These are phyloP conservation scores for Crotalus tigris DNA, from an alignment of 2,113 vertebrate genomes.

Conservation along the genomic window DNA sequence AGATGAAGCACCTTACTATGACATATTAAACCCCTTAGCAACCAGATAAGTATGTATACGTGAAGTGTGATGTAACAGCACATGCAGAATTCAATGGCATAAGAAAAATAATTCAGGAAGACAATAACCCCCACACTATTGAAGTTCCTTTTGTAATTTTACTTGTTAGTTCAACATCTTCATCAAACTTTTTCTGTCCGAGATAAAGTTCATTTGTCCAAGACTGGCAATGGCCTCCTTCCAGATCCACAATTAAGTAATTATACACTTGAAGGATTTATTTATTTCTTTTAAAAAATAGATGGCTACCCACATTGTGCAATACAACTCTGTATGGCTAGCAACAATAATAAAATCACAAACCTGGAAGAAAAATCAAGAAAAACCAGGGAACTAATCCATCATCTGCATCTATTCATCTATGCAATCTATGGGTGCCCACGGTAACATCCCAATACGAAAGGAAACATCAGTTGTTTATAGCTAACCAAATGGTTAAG, in stretches of 20 bases:
- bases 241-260: neutral
- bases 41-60: neutral
- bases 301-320: neutral
- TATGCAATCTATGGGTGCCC: neutral
- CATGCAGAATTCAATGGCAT: neutral
- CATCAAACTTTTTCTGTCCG: neutral
- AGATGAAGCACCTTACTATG: slow-evolving; percentile 6
- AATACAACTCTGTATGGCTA: neutral
- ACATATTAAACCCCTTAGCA: slow-evolving; percentile 8
- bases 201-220: neutral
- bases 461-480: neutral
- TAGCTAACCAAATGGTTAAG: neutral
- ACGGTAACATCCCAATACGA: neutral
- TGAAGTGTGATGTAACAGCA: slow-evolving; percentile 23
- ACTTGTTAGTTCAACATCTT: neutral
- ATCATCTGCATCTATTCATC: neutral
- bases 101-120: slow-evolving; percentile 1
- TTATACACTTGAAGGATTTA: neutral
- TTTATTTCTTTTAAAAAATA: neutral
- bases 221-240: neutral
- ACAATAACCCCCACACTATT: neutral
- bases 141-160: neutral
- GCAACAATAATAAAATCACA: neutral
- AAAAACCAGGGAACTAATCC: neutral
- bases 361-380: neutral